Evolutionary conservation across 2,888 invertebrate genomes (phyloP), one percentile per base, ranked within the genome.

Genomic region (Adelognathus sp.): DNA sequence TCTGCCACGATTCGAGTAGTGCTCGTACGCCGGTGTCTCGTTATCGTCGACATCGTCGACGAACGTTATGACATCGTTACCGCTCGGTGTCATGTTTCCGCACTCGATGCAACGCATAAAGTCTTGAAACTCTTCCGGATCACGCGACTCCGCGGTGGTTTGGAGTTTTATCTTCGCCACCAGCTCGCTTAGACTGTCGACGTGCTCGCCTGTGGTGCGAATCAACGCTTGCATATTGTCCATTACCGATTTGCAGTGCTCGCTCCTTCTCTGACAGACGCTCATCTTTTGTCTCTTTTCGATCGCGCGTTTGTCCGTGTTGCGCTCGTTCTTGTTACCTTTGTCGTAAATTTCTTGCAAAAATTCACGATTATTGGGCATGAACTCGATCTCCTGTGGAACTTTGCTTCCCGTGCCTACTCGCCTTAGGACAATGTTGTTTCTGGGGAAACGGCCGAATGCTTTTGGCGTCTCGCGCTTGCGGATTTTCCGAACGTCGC

Each of bases 21-120:
- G 66, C 31, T 61, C n/a, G 54, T 75, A 70, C 9, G 16, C 14
- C 6, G 41, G 16, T 0, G 60, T n/a, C 7, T 29, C 14, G 0
- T 41, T 60, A 56, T 81, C 78, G 4, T 60, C n/a, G n/a, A n/a
- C 33, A 27, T 46, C 46, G 11, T 67, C 41, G 41, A 52, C 2
- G 18, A 69, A 72, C 29, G 21, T 24, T 52, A 3, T 61, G 18
- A 31, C 33, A 6, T 16, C 39, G 0, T 60, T 3, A 24, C 39
- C 2, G 63, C 56, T 46, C 11, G 60, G 33, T 18, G 36, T 52
- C n/a, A 60, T 56, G 14, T 63, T 79, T 79, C 76, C 67, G 63
- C 87, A 88, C 4, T 82, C 63, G 1, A 88, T 36, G 81, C 87
- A 88, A 2, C 83, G 56, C 11, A 80, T 29, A n/a, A 80, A 71